Base-by-base conservation (phyloP, 2,797 vertebrate species). In the Rallus crepitans region DNA sequence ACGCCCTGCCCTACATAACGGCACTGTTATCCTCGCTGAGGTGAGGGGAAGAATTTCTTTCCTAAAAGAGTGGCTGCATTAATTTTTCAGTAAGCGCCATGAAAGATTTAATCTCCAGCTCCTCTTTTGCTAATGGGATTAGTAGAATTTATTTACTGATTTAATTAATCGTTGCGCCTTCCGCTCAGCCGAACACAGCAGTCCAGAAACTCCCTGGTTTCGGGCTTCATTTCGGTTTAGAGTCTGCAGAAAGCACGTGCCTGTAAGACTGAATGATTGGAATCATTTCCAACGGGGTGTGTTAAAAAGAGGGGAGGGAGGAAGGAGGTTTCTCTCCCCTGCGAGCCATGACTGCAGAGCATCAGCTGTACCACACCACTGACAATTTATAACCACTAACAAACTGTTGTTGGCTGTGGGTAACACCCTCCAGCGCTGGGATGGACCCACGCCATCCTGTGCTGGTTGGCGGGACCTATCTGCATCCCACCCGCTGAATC, bases 91-190 rank as follows among this genome's bases (percentile, higher is more conserved):
- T 35, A 21, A 59, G 31, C 56, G 85, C 91, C 90, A 94, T 95
- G 19, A 84, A 96, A 97, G 96, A 97, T 95, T 69, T 66, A 84
- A 95, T 97, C 95, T 97, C 68, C 81, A 40, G 69, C 89, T 96
- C 82, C 11, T 63, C 33, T 78, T 82, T 89, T 79, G 93, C 92
- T 97, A 95, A 96, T 95, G 95, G 96, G 90, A 96, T 97, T 89
- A 97, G 87, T 82, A 40, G 66, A 82, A 95, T 52, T 97, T 97
- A 95, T 97, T 96, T 96, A 93, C 95, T 47, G 94, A 56, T 91
- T 80, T 94, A 95, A 97, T 98, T 96, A 97, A 95, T 82, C 25
- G 79, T 57, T 57, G 0, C 12, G 40, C 3, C 86, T 96, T n/a
- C 93, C n/a, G 2, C 82, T 63, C 37, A 7, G 89, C 86, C 42